These are phyloP conservation scores for Nebria brevicollis DNA, from an alignment of 2,888 invertebrate genomes.

Conservation along the genomic window DNA sequence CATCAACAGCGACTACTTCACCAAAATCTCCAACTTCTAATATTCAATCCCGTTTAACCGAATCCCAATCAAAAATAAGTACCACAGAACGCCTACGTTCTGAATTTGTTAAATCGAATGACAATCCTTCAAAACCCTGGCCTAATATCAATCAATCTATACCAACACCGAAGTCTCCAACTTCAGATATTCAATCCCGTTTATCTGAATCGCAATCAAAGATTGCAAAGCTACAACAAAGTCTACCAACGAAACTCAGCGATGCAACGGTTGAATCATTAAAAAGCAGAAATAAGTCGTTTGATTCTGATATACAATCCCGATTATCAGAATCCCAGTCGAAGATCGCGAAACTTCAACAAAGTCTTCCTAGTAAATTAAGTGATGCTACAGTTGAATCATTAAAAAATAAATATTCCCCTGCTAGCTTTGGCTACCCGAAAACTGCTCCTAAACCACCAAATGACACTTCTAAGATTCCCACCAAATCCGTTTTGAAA, in stretches of 20 bases:
- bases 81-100: constrained; percentile 25
- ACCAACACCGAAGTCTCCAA: constrained; percentile 17
- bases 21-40: constrained; percentile 21
- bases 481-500: not conserved
- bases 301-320: constrained; percentile 25
- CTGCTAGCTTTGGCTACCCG: constrained; percentile 55
- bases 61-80: constrained; percentile 46
- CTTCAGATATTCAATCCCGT: constrained; percentile 30
- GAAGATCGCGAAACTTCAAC: constrained; percentile 47
- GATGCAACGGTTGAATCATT: constrained; percentile 50
- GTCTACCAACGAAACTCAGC: constrained; percentile 38
- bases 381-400: constrained; percentile 51
- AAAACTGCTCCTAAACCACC: constrained; percentile 46
- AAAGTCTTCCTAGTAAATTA: constrained; percentile 51
- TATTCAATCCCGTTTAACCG: constrained; percentile 33
- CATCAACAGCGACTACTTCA: constrained; percentile 6
- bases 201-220: constrained; percentile 47
- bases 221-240: constrained; percentile 44
- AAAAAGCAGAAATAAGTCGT: constrained; percentile 14
- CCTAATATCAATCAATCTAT: constrained; percentile 12
- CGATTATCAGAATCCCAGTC: constrained; percentile 44
- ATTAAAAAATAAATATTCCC: constrained; percentile 55
- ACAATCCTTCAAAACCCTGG: constrained; percentile 19
- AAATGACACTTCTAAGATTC: constrained; percentile 48
- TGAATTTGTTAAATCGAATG: constrained; percentile 35